A percentile compares a stretch with the other conserved stretches of the same genome.
Evolutionary conservation across 2,888 invertebrate species (phyloP).

Genomic region (Catocala sponsa): DNA sequence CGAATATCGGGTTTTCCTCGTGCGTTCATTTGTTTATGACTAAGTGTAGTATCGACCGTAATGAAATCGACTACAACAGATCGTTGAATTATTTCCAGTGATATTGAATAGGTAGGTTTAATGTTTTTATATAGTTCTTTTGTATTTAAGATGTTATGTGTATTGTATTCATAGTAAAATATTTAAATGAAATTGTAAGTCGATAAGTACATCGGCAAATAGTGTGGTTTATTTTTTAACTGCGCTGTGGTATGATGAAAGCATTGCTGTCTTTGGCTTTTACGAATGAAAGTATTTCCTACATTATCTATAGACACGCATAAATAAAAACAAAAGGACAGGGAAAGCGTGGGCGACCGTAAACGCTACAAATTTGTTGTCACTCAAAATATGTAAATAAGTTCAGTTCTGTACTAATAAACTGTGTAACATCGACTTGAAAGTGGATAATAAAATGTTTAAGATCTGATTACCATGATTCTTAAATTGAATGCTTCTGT

Average conservation of each 20-base stretch:
- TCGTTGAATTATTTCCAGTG: conserved; percentile 20
- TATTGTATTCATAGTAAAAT: too few species aligned
- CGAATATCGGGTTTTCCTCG: conserved; percentile 36
- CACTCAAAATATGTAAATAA: conserved; percentile 18
- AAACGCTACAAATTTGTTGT: too few species aligned
- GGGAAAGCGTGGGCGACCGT: too few species aligned
- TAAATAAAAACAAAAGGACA: too few species aligned
- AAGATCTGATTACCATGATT: conserved; percentile 6
- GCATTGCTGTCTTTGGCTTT: too few species aligned
- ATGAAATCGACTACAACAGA: conserved; percentile 26
- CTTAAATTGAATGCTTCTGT: conserved; percentile 6
- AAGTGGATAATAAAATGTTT: conserved; percentile 17
- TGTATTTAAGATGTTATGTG: too few species aligned
- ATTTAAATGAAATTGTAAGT: too few species aligned
- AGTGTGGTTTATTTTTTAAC: too few species aligned
- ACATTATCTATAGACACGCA: too few species aligned
- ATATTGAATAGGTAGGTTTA: background rate
- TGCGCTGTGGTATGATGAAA: background rate
- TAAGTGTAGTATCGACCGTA: conserved; percentile 37
- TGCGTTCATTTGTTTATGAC: conserved; percentile 19
- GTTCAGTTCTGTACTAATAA: conserved; percentile 6
- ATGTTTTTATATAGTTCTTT: too few species aligned
- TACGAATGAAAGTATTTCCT: too few species aligned
- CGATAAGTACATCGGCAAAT: too few species aligned
- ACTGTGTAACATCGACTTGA: background rate